These are phyloP conservation scores for Fabriciana adippe DNA, from an alignment of 2,888 invertebrate genomes.

Conservation along the genomic window DNA sequence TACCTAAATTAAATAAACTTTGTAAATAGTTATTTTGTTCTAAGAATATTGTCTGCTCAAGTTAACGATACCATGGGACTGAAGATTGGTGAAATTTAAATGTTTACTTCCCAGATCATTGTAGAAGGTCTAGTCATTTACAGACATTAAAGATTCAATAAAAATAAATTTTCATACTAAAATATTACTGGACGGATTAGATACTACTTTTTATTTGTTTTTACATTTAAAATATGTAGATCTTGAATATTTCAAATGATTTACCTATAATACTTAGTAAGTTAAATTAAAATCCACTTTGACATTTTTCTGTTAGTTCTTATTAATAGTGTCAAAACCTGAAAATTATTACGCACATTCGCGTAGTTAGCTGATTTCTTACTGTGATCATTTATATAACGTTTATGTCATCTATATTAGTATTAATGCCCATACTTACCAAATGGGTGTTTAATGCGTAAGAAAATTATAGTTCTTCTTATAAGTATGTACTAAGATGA, in stretches of 20 bases:
- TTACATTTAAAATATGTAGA: constrained; percentile 7
- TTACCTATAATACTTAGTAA: not conserved
- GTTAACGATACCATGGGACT: constrained; percentile 74
- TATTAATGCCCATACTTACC: constrained; percentile 28
- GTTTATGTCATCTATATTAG: constrained; percentile 51
- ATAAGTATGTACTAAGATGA: constrained; percentile 28
- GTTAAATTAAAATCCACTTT: constrained; percentile 18
- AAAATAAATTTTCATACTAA: constrained; percentile 12
- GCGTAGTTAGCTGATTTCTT: constrained; percentile 77
- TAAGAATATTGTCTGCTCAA: constrained; percentile 80
- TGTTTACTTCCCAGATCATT: constrained; percentile 35
- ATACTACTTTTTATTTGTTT: constrained; percentile 17
- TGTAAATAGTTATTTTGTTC: constrained; percentile 78
- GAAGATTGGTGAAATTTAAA: constrained; percentile 46
- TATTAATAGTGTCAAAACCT: constrained; percentile 54
- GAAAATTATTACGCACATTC: constrained; percentile 76
- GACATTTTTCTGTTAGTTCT: constrained; percentile 31
- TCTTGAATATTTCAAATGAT: not conserved
- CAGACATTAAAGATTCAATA: constrained; percentile 22
- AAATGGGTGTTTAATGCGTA: constrained; percentile 30
- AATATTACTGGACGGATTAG: constrained; percentile 9
- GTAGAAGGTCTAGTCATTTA: constrained; percentile 34
- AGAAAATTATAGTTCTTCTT: constrained; percentile 36
- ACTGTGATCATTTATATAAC: constrained; percentile 76
- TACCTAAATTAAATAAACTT: constrained; percentile 67